Conservation (phyloP, 2,888 invertebrate species). For the Macropis europaea region DNA sequence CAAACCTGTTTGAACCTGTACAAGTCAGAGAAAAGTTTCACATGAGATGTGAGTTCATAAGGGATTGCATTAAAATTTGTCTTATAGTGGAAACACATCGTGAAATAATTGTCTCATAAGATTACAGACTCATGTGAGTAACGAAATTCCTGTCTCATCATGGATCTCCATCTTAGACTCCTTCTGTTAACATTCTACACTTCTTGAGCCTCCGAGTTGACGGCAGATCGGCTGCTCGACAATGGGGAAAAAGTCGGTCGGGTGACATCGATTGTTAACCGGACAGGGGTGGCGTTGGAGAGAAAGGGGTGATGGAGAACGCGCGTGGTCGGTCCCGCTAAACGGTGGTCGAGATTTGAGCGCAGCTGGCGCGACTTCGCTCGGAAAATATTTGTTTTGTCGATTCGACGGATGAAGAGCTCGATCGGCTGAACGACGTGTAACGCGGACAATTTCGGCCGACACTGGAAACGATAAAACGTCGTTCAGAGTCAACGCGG, state of each 20-base stretch:
- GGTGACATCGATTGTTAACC: slow-evolving; percentile 33
- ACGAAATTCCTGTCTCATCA: no score
- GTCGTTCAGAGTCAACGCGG: background rate
- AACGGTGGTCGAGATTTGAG: slow-evolving; percentile 43
- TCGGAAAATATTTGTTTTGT: slow-evolving; percentile 55
- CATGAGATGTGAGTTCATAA: no score
- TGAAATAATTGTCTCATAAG: no score
- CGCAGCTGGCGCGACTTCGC: slow-evolving; percentile 35
- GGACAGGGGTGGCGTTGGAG: slow-evolving; percentile 9
- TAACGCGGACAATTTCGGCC: slow-evolving; percentile 47
- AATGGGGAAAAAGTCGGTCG: slow-evolving; percentile 1
- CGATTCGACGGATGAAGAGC: slow-evolving; percentile 10
- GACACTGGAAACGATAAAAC: slow-evolving; percentile 16
- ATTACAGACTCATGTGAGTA: no score
- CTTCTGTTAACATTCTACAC: no score
- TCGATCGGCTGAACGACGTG: slow-evolving; percentile 24
- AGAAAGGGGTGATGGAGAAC: slow-evolving; percentile 20
- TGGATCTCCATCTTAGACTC: no score
- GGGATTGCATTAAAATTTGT: no score
- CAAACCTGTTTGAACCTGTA: no score
- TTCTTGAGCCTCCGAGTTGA: no score
- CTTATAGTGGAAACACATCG: no score
- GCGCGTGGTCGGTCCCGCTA: slow-evolving; percentile 29
- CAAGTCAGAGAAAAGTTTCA: no score
- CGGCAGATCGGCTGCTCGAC: slow-evolving; percentile 13